phyloP scores from a whole-genome alignment of 2,797 vertebrate genomes.

The Alosa sapidissima region DNA sequence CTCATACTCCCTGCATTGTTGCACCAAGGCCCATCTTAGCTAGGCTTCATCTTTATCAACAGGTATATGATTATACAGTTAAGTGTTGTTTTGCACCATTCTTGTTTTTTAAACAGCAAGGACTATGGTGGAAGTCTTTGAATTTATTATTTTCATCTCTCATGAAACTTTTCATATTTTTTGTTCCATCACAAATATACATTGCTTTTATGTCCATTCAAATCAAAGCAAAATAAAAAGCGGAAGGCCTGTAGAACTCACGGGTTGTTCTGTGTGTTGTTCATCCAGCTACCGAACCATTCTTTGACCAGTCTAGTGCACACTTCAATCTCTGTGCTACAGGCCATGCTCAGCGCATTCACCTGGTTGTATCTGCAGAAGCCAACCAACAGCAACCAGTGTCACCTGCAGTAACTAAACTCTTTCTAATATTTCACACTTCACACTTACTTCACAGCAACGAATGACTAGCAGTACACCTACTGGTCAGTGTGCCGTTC shows the following conservation, averaged over 20 bases:
- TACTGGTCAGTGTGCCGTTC: slow-evolving; percentile 72
- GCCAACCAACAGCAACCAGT: not conserved
- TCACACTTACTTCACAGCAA: not conserved
- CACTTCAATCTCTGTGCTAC: slow-evolving; percentile 65
- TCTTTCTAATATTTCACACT: not conserved
- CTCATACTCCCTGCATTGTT: too few species aligned
- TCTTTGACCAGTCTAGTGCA: slow-evolving; percentile 55
- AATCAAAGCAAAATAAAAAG: not conserved
- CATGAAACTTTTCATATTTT: too few species aligned
- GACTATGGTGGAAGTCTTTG: too few species aligned
- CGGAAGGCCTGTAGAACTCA: slow-evolving; percentile 59
- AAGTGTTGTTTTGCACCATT: too few species aligned
- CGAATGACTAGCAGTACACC: slow-evolving; percentile 46
- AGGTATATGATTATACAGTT: too few species aligned
- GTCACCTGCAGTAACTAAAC: not conserved
- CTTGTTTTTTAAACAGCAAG: too few species aligned
- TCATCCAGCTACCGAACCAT: slow-evolving; percentile 68
- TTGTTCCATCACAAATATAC: too few species aligned
- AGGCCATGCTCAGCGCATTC: slow-evolving; percentile 82
- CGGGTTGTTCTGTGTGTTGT: rapidly evolving
- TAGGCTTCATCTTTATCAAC: too few species aligned
- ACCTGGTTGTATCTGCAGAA: slow-evolving; percentile 83
- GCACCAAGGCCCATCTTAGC: too few species aligned
- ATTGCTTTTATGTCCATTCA: too few species aligned
- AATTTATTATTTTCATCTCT: too few species aligned